A percentile compares a stretch with the other conserved stretches of the same genome.
Conservation (phyloP, 2,113 vertebrate genomes). For the Chlamydotis undulata region DNA sequence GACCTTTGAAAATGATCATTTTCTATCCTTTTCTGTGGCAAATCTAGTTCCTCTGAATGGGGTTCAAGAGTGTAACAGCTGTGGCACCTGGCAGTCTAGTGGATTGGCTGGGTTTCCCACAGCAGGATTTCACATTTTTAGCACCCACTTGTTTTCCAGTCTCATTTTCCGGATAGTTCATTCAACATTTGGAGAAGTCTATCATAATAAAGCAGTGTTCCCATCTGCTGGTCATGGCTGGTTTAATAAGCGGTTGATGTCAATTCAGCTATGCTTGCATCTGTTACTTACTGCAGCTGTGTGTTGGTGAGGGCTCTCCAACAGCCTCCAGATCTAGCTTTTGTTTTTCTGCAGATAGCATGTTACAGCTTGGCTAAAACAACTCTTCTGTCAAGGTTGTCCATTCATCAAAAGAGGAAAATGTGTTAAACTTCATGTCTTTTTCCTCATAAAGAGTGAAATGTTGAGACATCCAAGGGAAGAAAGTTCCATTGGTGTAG, state of each 20-base stretch:
- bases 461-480: not conserved
- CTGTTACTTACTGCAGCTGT: slow-evolving; percentile 37
- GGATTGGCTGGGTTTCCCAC: not conserved
- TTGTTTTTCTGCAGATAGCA: not conserved
- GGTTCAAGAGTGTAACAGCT: slow-evolving; percentile 4
- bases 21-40: not conserved
- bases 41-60: not conserved
- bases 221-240: slow-evolving; percentile 44
- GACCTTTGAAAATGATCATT: not conserved
- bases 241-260: slow-evolving; percentile 22
- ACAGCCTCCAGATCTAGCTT: not conserved
- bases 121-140: slow-evolving; percentile 25
- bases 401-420: not conserved
- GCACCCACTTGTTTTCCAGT: slow-evolving; percentile 3
- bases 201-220: not conserved
- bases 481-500: not conserved
- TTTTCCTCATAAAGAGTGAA: not conserved
- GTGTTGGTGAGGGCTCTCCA: not conserved
- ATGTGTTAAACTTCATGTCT: not conserved
- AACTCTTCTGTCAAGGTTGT: not conserved
- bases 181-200: slow-evolving; percentile 26
- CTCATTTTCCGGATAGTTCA: not conserved
- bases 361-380: not conserved
- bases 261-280: not conserved
- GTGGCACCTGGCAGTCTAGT: not conserved